A percentile compares a stretch with the other conserved stretches of the same genome.
These are phyloP conservation scores for Coregonus ussuriensis DNA, from an alignment of 2,797 vertebrate species.

Conservation along the genomic window DNA sequence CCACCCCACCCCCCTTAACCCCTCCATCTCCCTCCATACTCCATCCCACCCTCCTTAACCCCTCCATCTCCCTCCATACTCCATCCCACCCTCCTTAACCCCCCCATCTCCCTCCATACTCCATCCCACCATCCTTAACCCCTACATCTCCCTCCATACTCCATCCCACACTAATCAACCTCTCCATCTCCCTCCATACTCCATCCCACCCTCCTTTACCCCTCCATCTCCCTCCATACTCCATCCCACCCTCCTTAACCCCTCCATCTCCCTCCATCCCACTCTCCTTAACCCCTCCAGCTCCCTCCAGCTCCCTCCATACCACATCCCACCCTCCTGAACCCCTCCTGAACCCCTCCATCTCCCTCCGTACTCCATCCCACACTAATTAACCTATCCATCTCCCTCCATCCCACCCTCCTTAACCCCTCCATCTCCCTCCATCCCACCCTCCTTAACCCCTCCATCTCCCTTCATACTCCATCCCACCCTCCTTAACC, in stretches of 20 bases:
- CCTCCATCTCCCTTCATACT: background rate
- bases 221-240: background rate
- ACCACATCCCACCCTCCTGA: background rate
- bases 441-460: no score
- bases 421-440: no score
- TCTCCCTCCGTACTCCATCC: background rate
- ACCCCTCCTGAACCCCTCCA: background rate
- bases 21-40: background rate
- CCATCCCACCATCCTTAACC: background rate
- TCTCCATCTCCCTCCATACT: background rate
- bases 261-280: background rate
- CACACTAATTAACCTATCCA: background rate
- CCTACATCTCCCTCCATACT: background rate
- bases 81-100: no score
- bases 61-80: background rate
- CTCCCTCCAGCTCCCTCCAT: background rate
- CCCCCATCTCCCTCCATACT: background rate
- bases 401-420: background rate
- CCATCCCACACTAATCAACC: background rate
- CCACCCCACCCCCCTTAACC: background rate
- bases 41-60: background rate
- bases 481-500: no score
- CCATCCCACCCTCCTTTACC: background rate
- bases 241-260: background rate
- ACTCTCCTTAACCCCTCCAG: background rate